A percentile compares a stretch with the other conserved stretches of the same genome.
Evolutionary conservation across 2,888 invertebrate genomes (phyloP).

Genomic region (Melikaiella ostensackeni): DNA sequence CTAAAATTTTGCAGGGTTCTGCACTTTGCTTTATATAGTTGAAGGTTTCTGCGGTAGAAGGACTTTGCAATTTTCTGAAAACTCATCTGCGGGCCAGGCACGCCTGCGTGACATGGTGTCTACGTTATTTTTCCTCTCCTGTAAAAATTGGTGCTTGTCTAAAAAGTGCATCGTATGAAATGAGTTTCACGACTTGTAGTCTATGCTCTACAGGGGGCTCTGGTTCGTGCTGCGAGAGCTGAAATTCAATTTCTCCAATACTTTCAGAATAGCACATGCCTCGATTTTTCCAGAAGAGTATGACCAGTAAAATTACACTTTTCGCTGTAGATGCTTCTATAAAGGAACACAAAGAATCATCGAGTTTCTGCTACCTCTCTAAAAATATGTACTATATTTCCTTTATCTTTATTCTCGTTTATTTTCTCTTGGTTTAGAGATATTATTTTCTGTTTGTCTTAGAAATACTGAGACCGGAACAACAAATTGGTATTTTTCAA

Average conservation of each 20-base stretch:
- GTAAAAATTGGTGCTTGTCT: conserved; percentile 26
- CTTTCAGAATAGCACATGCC: conserved; percentile 8
- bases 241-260: conserved; percentile 36
- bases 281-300: conserved; percentile 18
- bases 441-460: no score
- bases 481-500: no score
- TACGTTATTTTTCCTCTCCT: not conserved
- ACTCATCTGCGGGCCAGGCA: conserved; percentile 25
- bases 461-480: no score
- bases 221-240: conserved; percentile 13
- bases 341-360: conserved; percentile 5
- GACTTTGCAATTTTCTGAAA: conserved; percentile 23
- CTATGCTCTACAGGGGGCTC: not conserved
- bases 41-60: not conserved
- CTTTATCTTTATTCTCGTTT: not conserved
- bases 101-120: conserved; percentile 6
- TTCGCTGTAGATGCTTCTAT: not conserved
- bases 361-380: conserved; percentile 1
- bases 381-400: not conserved
- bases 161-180: conserved; percentile 18
- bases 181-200: conserved; percentile 12
- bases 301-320: conserved; percentile 23
- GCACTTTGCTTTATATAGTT: not conserved
- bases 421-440: no score
- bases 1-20: not conserved